Percentiles rank a stretch among this genome's conserved stretches.
Evolutionary conservation across 2,113 vertebrate genomes (phyloP).

Genomic region (Forbesichthys papilliferus): DNA sequence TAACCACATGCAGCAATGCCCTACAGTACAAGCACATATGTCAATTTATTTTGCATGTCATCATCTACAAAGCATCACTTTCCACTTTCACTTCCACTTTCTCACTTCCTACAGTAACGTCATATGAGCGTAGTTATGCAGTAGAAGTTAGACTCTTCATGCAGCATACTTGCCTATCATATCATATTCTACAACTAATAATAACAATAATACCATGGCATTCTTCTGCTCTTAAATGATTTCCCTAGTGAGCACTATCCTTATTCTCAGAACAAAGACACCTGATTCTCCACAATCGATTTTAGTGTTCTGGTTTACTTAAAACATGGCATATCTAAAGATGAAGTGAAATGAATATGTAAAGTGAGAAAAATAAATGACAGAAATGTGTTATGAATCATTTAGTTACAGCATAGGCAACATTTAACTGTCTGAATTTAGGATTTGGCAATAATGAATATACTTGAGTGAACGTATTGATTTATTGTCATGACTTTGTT

Average conservation of each 20-base stretch:
- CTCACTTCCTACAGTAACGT: not conserved
- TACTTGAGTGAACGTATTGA: no score
- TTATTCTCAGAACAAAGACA: no score
- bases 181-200: not conserved
- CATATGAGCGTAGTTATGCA: slow-evolving; percentile 11
- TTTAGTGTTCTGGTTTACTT: slow-evolving; percentile 35
- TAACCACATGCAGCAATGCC: no score
- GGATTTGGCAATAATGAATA: not conserved
- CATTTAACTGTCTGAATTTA: not conserved
- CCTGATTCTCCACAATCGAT: slow-evolving; percentile 9
- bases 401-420: no score
- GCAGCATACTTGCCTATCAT: not conserved
- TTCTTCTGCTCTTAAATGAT: slow-evolving; percentile 21
- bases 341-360: slow-evolving; percentile 22
- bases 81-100: not conserved
- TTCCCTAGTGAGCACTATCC: slow-evolving; percentile 3
- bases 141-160: slow-evolving; percentile 22
- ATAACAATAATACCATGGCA: slow-evolving; percentile 18
- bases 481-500: not conserved
- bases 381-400: slow-evolving; percentile 20
- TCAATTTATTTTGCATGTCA: not conserved
- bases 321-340: slow-evolving; percentile 25
- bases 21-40: not conserved
- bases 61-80: not conserved
- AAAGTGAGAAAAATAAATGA: slow-evolving; percentile 29